Base-by-base conservation (phyloP, 1,140 invertebrate species). In the Teleopsis dalmanni region DNA sequence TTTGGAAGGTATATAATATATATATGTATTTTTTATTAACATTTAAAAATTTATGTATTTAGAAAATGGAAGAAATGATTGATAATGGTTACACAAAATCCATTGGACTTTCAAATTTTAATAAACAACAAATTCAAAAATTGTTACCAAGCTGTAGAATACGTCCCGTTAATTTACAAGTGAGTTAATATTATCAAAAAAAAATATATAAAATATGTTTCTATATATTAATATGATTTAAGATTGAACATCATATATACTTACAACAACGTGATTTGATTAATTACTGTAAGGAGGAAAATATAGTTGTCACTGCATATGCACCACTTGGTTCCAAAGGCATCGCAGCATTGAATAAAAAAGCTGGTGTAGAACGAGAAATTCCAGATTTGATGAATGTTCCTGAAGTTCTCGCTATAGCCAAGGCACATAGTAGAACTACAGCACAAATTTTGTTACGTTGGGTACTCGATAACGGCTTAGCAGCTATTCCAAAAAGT, bases 401-500 rank as follows among this genome's bases (percentile, higher is more conserved):
- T 54, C 76, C 80, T 0, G 74, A 80, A 10, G 80, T 92, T 3
- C 66, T 75, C 49, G 72, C 80, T 54, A 80, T 94, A 26, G 84
- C 88, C 0, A 59, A 76, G 4, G 76, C 76, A 14, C 78, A 89
- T 60, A 72, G 75, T 5, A 88, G 85, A 67, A 81, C 81, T 1
- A 70, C 85, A 6, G 88, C 87, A 2, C 88, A 93, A 73, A 72
- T 95, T 37, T 72, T 93, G 33, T 65, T 95, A 1, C 76, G 84
- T 34, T 87, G 85, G 70, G 76, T 87, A 37, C 61, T 91, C 0
- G 82, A 91, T 66, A 74, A 79, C 42, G 82, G 81, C 9, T 72
- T 91, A 8, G 73, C 80, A 33, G 84, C 86, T 14, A 90, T 95
- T 62, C 90, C 90, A 35, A 95, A 94, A 73, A 91, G 87, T 63